A percentile compares a stretch with the other conserved stretches of the same genome.
phyloP scores from a whole-genome alignment of 2,888 invertebrate species.

The Adela reaumurella region DNA sequence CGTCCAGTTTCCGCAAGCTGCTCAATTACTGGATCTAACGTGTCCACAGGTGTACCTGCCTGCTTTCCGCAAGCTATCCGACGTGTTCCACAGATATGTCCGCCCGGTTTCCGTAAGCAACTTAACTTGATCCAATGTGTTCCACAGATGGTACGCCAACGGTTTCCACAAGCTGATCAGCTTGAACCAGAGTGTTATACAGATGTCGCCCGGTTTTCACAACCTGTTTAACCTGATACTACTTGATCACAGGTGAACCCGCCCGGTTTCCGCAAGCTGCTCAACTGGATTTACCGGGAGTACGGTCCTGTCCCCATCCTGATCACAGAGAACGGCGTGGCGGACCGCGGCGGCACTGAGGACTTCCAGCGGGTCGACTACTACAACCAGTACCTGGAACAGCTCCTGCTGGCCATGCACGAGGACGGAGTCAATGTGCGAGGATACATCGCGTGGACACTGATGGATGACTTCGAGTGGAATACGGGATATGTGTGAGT shows the following conservation, averaged over 20 bases:
- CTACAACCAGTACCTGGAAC: conserved; percentile 42
- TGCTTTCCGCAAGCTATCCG: too few relatives aligned
- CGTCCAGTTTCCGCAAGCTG: too few relatives aligned
- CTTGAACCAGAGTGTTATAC: too few relatives aligned
- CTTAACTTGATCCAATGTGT: too few relatives aligned
- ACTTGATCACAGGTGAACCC: conserved; percentile 53
- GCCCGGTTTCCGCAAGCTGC: conserved; percentile 58
- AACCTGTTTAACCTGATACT: conserved; percentile 62
- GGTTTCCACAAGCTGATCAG: too few relatives aligned
- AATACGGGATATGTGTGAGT: conserved; percentile 43
- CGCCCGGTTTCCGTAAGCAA: too few relatives aligned
- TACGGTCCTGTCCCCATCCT: conserved; percentile 56
- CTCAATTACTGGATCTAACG: too few relatives aligned
- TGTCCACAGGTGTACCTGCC: too few relatives aligned
- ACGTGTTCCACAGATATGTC: too few relatives aligned
- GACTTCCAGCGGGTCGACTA: conserved; percentile 49
- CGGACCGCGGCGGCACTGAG: conserved; percentile 39
- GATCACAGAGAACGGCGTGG: conserved; percentile 58
- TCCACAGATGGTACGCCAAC: too few relatives aligned
- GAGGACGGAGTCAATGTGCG: conserved; percentile 39
- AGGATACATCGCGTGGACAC: conserved; percentile 59
- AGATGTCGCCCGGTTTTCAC: conserved; percentile 53
- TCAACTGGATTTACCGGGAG: conserved; percentile 60
- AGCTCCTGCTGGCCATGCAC: conserved; percentile 32
- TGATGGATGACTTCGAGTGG: conserved; percentile 65